Conservation (phyloP, 2,888 invertebrate species). For the Ochropacha duplaris region DNA sequence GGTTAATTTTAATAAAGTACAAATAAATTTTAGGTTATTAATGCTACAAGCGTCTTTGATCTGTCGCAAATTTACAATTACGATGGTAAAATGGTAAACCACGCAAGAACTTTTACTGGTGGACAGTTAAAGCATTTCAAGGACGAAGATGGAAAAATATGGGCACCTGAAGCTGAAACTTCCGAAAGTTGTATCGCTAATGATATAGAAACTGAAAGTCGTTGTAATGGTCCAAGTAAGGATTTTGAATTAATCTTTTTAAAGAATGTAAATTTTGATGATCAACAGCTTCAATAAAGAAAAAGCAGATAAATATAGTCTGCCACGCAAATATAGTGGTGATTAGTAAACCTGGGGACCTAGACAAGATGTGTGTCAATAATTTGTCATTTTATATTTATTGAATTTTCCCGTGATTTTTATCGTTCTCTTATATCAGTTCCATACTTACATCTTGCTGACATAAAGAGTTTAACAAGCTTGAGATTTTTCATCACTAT, state of each 20-base stretch:
- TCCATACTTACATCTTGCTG: too few species aligned
- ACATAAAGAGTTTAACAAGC: too few species aligned
- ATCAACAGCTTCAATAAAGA: too few species aligned
- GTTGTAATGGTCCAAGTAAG: slow-evolving; percentile 23
- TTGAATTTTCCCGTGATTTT: too few species aligned
- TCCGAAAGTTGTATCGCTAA: slow-evolving; percentile 6
- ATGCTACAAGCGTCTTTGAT: slow-evolving; percentile 38
- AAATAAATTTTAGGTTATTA: slow-evolving; percentile 30
- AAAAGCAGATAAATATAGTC: neutral
- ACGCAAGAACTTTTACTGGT: slow-evolving; percentile 25
- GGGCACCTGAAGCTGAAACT: slow-evolving; percentile 28
- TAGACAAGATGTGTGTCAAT: too few species aligned
- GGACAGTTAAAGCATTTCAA: slow-evolving; percentile 34
- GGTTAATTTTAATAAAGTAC: neutral
- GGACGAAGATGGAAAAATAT: slow-evolving; percentile 30
- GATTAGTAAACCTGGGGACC: too few species aligned
- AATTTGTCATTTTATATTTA: too few species aligned
- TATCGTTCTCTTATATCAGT: too few species aligned
- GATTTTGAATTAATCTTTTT: neutral
- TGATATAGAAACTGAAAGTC: slow-evolving; percentile 10
- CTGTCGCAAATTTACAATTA: slow-evolving; percentile 35
- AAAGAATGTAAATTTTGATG: neutral
- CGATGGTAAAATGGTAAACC: slow-evolving; percentile 9
- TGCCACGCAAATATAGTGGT: too few species aligned
- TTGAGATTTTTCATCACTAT: too few species aligned